phyloP scores from a whole-genome alignment of 2,113 vertebrate species.

The Cathartes aura region DNA sequence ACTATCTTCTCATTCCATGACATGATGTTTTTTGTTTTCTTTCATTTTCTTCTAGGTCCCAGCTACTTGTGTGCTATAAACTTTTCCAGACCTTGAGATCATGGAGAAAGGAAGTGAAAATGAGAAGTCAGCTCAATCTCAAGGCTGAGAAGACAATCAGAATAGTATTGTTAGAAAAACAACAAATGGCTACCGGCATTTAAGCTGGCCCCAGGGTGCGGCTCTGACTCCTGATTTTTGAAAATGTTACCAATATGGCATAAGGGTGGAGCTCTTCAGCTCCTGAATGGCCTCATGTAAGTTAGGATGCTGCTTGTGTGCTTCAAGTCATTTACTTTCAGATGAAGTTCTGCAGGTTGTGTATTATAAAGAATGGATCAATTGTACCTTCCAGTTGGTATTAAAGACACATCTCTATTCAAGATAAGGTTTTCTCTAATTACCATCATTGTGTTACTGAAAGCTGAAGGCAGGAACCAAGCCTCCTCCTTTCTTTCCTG shows the following conservation, averaged over 20 bases:
- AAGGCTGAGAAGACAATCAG: not conserved
- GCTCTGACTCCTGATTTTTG: not conserved
- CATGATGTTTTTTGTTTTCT: accelerated
- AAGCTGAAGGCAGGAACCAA: not conserved
- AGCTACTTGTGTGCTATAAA: not conserved
- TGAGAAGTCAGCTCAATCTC: not conserved
- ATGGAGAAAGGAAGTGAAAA: not conserved
- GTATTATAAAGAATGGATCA: not conserved
- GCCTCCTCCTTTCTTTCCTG: not conserved
- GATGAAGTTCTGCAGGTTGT: not conserved
- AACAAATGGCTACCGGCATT: not conserved
- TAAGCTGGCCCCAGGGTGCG: not conserved
- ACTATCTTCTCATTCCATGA: accelerated
- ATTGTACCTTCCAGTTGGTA: not conserved
- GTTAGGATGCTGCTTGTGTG: not conserved
- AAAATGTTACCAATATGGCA: not conserved
- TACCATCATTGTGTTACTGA: not conserved
- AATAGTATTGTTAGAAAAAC: not conserved
- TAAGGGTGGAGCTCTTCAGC: not conserved
- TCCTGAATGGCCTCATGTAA: not conserved
- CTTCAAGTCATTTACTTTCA: not conserved
- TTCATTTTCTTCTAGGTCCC: not conserved
- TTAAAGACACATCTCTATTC: not conserved
- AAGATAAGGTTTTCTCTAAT: not conserved
- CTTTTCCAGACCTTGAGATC: not conserved